These are phyloP conservation scores for Volucella zonaria DNA, from an alignment of 2,888 invertebrate genomes.

Conservation along the genomic window DNA sequence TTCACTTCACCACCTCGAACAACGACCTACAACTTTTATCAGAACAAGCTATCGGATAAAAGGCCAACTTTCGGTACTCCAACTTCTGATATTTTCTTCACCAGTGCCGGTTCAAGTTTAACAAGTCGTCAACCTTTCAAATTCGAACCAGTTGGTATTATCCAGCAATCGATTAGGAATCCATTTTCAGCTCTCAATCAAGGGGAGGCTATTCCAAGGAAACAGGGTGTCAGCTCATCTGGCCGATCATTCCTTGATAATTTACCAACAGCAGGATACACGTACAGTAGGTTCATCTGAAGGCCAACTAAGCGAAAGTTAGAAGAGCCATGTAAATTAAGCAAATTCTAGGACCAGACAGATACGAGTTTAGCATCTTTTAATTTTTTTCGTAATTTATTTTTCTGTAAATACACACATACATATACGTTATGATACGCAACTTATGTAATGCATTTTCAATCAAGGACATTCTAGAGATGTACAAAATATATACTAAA, in stretches of 20 bases:
- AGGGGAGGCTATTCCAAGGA: slow-evolving; percentile 79
- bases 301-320: not conserved
- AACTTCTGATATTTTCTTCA: slow-evolving; percentile 75
- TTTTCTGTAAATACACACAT: slow-evolving; percentile 35
- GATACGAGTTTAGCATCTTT: not conserved
- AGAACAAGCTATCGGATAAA: slow-evolving; percentile 49
- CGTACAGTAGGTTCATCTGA: slow-evolving; percentile 45
- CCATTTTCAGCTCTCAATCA: slow-evolving; percentile 81
- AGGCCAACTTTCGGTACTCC: slow-evolving; percentile 69
- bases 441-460: no score
- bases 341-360: not conserved
- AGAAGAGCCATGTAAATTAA: slow-evolving; percentile 54
- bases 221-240: slow-evolving; percentile 66
- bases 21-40: slow-evolving; percentile 55
- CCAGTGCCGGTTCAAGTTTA: slow-evolving; percentile 72
- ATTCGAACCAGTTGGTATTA: slow-evolving; percentile 77
- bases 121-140: slow-evolving; percentile 77
- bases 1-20: slow-evolving; percentile 37
- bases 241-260: slow-evolving; percentile 78
- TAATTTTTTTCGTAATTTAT: slow-evolving; percentile 46
- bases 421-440: not conserved
- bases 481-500: no score
- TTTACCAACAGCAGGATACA: slow-evolving; percentile 73
- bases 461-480: no score
- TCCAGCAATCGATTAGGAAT: slow-evolving; percentile 78